phyloP scores from a whole-genome alignment of 2,888 invertebrate genomes.

The Zaprionus bogoriensis region DNA sequence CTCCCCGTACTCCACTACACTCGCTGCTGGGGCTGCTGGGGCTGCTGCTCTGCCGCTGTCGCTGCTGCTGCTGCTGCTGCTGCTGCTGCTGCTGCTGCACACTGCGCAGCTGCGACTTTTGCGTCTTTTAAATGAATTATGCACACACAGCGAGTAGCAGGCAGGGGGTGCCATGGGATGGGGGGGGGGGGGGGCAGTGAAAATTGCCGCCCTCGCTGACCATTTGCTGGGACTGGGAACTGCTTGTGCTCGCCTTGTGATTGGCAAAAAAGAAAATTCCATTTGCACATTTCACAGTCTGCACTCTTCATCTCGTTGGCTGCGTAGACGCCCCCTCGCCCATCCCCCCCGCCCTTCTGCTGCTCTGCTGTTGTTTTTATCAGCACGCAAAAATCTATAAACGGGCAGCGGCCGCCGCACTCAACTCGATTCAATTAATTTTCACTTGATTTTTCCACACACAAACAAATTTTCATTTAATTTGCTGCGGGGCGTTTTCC shows the following conservation, averaged over 20 bases:
- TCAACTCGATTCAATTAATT: conserved; percentile 82
- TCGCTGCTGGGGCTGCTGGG: too few species aligned
- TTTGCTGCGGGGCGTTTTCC: conserved; percentile 63
- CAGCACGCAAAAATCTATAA: conserved; percentile 65
- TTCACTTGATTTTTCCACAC: conserved; percentile 79
- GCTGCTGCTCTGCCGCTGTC: too few species aligned
- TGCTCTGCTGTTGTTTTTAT: conserved; percentile 34
- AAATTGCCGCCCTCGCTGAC: conserved; percentile 52
- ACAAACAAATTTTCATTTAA: conserved; percentile 71
- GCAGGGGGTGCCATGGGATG: not conserved
- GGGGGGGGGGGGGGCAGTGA: conserved; percentile 2
- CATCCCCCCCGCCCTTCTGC: not conserved
- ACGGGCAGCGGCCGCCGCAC: conserved; percentile 68
- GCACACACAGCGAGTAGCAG: conserved; percentile 32
- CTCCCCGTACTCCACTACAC: not conserved
- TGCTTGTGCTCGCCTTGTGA: conserved; percentile 65
- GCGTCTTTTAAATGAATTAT: conserved; percentile 70
- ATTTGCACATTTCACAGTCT: conserved; percentile 15
- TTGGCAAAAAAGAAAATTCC: conserved; percentile 62
- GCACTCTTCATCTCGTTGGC: conserved; percentile 25
- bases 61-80: conserved; percentile 1
- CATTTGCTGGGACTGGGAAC: conserved; percentile 52
- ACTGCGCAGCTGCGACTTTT: conserved; percentile 69
- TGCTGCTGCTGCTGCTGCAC: conserved; percentile 15
- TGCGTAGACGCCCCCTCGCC: not conserved